Conservation (phyloP, 2,888 invertebrate genomes). For the Agrochola litura region DNA sequence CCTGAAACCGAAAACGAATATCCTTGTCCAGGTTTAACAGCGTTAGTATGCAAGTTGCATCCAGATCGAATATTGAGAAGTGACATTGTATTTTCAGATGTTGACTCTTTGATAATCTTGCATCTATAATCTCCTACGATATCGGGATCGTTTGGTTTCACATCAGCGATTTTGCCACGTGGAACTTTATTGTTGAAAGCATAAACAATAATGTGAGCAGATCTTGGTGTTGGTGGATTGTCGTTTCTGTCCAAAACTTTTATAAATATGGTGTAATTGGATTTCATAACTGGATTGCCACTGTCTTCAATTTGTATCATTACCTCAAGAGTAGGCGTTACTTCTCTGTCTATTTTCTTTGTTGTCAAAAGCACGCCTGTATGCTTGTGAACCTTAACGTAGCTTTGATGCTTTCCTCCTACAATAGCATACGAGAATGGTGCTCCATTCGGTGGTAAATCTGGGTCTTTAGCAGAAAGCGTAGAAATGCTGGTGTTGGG, state of each 20-base stretch:
- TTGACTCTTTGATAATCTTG: conserved; percentile 93
- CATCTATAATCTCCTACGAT: conserved; percentile 97
- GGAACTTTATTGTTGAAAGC: conserved; percentile 94
- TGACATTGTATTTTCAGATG: conserved; percentile 90
- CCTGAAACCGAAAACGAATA: conserved; percentile 95
- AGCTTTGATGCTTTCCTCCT: conserved; percentile 94
- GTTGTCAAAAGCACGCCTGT: conserved; percentile 95
- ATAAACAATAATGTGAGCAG: conserved; percentile 95
- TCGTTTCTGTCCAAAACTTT: conserved; percentile 97
- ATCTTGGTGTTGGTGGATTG: conserved; percentile 95
- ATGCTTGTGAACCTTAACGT: conserved; percentile 94
- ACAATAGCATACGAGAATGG: conserved; percentile 96
- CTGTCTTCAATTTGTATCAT: conserved; percentile 97
- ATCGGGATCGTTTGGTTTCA: conserved; percentile 98
- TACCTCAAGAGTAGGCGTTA: conserved; percentile 93
- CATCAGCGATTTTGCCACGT: conserved; percentile 96
- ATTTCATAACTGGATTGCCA: conserved; percentile 95
- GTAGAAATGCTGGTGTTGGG: conserved; percentile 95
- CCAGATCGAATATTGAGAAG: conserved; percentile 93
- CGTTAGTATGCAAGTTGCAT: conserved; percentile 95
- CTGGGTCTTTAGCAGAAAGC: conserved; percentile 96
- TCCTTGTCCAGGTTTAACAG: conserved; percentile 93
- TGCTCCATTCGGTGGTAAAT: conserved; percentile 97
- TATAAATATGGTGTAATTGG: conserved; percentile 94
- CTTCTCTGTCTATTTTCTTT: conserved; percentile 95